Conservation (phyloP, 2,113 vertebrate genomes). For the Caretta caretta region DNA sequence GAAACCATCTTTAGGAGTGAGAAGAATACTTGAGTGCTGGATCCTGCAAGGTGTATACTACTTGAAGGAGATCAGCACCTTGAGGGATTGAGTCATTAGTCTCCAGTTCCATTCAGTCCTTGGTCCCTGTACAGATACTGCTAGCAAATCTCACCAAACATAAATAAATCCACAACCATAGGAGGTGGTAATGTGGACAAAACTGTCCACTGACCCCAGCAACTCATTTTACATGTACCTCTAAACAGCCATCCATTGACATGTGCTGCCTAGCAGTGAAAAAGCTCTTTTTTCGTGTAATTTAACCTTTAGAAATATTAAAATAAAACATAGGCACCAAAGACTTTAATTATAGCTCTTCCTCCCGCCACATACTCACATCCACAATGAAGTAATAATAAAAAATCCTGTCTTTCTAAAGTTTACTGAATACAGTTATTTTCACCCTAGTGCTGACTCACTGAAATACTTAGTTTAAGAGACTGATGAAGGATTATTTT, state of each 20-base stretch:
- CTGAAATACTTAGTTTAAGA: background rate
- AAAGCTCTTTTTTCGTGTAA: background rate
- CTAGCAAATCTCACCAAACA: background rate
- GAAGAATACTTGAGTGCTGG: background rate
- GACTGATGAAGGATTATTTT: background rate
- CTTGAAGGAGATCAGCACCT: background rate
- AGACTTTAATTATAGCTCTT: slow-evolving; percentile 47
- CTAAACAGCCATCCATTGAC: background rate
- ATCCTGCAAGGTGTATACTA: background rate
- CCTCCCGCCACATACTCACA: background rate
- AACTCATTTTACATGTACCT: background rate
- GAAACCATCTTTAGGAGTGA: background rate
- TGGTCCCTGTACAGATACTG: background rate
- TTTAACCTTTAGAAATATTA: slow-evolving; percentile 14
- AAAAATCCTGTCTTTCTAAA: background rate
- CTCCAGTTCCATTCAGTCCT: background rate
- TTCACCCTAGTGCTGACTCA: slow-evolving; percentile 20
- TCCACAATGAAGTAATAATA: slow-evolving; percentile 28
- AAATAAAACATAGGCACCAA: slow-evolving; percentile 19
- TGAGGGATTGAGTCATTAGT: background rate
- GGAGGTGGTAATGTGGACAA: background rate
- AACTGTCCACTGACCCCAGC: background rate
- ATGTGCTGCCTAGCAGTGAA: background rate
- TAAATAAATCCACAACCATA: background rate
- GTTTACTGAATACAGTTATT: slow-evolving; percentile 39